phyloP scores from a whole-genome alignment of 1,140 invertebrate species.

The Brachionus manjavacas region DNA sequence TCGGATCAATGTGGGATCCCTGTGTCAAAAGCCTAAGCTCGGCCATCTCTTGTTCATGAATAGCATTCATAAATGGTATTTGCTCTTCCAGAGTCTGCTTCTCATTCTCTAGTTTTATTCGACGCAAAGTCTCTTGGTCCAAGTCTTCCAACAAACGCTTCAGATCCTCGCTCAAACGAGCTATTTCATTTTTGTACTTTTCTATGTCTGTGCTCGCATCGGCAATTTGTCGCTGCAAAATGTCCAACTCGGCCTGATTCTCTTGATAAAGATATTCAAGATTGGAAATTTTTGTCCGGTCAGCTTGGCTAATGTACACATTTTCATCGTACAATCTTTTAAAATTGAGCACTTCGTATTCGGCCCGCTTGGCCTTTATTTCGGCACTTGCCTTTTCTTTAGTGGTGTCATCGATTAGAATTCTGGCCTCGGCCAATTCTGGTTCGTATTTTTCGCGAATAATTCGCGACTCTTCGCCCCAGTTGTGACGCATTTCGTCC shows the following conservation, averaged over 20 bases:
- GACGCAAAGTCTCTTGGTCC: slow-evolving; percentile 55
- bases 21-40: neutral
- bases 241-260: slow-evolving; percentile 30
- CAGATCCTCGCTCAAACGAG: slow-evolving; percentile 45
- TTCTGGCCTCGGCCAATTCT: slow-evolving; percentile 29
- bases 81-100: slow-evolving; percentile 59
- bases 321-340: slow-evolving; percentile 34
- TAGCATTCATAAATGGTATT: slow-evolving; percentile 55
- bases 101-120: slow-evolving; percentile 57
- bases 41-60: slow-evolving; percentile 43
- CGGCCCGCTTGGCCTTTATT: slow-evolving; percentile 37
- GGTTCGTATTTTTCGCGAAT: slow-evolving; percentile 24
- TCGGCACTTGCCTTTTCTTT: slow-evolving; percentile 28
- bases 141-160: slow-evolving; percentile 51
- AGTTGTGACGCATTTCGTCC: slow-evolving; percentile 7
- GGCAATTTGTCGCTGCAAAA: neutral
- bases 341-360: slow-evolving; percentile 21
- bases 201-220: slow-evolving; percentile 12
- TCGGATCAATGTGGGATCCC: slow-evolving; percentile 28
- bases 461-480: slow-evolving; percentile 26
- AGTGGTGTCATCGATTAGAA: slow-evolving; percentile 11
- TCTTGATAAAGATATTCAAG: slow-evolving; percentile 28
- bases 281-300: slow-evolving; percentile 19
- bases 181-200: slow-evolving; percentile 41
- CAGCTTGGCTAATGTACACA: neutral